A percentile compares a stretch with the other conserved stretches of the same genome.
These are phyloP conservation scores for Callitettix versicolor DNA, from an alignment of 1,140 invertebrate species.

Conservation along the genomic window DNA sequence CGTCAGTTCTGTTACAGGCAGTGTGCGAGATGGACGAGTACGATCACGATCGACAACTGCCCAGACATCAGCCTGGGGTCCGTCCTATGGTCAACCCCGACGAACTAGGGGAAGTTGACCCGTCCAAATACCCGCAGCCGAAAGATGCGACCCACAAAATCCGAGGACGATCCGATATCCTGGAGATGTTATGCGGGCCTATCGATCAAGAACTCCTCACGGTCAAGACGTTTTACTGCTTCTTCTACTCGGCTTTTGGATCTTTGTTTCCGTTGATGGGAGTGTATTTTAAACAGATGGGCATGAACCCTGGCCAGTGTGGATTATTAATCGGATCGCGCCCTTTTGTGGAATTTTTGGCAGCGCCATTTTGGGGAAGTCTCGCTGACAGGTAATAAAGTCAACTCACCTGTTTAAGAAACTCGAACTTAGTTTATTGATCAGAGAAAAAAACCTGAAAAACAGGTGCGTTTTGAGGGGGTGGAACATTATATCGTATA, in stretches of 20 bases:
- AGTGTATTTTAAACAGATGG: conserved; percentile 97
- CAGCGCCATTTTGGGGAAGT: conserved; percentile 94
- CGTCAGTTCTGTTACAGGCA: no score
- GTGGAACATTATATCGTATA: no score
- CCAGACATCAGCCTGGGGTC: conserved; percentile 25
- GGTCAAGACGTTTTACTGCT: conserved; percentile 96
- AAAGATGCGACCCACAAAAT: conserved; percentile 85
- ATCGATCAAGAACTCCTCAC: conserved; percentile 83
- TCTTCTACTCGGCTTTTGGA: conserved; percentile 98
- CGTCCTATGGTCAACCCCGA: conserved; percentile 62
- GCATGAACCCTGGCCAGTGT: conserved; percentile 92
- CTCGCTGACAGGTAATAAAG: conserved; percentile 70
- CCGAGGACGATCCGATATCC: conserved; percentile 66
- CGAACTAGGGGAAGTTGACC: conserved; percentile 64
- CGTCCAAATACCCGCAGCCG: conserved; percentile 56
- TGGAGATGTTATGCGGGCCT: conserved; percentile 71
- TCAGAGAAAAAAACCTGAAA: no score
- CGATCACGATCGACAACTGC: conserved; percentile 3
- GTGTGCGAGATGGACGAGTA: conserved; percentile 9
- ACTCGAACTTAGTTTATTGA: no score
- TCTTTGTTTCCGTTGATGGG: conserved; percentile 96
- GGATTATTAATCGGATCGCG: conserved; percentile 84
- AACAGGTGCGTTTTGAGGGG: no score
- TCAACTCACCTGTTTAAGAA: no score
- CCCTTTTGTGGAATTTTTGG: conserved; percentile 95